Base-by-base conservation (phyloP, 2,113 vertebrate species). In the Phoenicopterus ruber region DNA sequence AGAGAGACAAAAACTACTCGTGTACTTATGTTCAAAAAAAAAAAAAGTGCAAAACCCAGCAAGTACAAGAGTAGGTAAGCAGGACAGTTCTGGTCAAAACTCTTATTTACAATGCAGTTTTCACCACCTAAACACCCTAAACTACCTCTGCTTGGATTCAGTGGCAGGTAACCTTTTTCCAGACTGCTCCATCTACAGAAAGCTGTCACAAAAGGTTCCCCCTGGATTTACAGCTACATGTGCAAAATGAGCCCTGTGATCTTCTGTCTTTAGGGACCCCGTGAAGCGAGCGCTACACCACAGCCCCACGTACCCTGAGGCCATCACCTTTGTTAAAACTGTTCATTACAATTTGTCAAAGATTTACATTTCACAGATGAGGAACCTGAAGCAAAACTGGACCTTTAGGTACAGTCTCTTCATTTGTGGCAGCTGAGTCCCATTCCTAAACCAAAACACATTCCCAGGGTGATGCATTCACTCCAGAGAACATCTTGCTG, bases 261-360 rank as follows among this genome's bases (percentile, higher is more conserved):
- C 31, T 42, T 87, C 28, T 62, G 47, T 46, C 38, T 71, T 46
- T 28, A 16, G 16, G 12, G 36, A 61, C 8, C 4, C 28, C 25
- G 57, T 42, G 42, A 85, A 77, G 28, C 38, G 18, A 72, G 34
- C 10, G 14, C 7, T 47, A 36, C 24, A 29, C 9, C 22, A 34
- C 46, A 80, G 62, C 21, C 38, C 13, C 46, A 44, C 0, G 0
- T 15, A 69, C 13, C 22, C 46, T 36, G 19, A 59, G 46, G 58
- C 29, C 72, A 67, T 13, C 50, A 66, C 6, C 29, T n/a, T 34
- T 74, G 8, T 55, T 88, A 71, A 79, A 86, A 58, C 13, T 22
- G 6, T 67, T 83, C 3, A 1, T 77, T 90, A n/a, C 36, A 76
- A 28, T 87, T 82, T 72, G 18, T 71, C 70, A 63, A 81, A 73